Evolutionary conservation across 2,888 invertebrate species (phyloP).

Genomic region (Herminia tarsipennalis): DNA sequence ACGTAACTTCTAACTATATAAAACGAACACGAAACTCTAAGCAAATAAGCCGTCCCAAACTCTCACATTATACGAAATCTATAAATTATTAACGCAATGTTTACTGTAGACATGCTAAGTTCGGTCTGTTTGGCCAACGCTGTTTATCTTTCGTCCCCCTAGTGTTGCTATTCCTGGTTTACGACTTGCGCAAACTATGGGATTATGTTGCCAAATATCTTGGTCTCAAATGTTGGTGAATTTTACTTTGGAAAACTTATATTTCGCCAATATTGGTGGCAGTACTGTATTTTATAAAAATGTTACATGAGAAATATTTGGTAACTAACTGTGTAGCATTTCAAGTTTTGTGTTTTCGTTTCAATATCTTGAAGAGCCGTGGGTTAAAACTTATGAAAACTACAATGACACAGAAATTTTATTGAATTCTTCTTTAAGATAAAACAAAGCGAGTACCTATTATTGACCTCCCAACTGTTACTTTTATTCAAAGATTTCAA

Average conservation of each 20-base stretch:
- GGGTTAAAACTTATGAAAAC: too few species aligned
- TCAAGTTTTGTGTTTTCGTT: too few species aligned
- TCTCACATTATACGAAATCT: conserved; percentile 17
- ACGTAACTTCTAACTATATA: too few species aligned
- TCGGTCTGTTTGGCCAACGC: conserved; percentile 29
- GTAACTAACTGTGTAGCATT: too few species aligned
- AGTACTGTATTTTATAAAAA: too few species aligned
- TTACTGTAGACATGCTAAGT: conserved; percentile 26
- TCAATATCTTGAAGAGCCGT: too few species aligned
- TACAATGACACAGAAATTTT: background rate
- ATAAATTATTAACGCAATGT: conserved; percentile 25
- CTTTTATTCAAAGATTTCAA: background rate
- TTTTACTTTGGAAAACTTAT: background rate
- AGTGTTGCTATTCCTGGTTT: conserved; percentile 36
- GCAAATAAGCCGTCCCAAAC: background rate
- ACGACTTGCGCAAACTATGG: conserved; percentile 29
- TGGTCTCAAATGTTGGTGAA: conserved; percentile 11
- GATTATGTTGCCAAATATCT: conserved; percentile 15
- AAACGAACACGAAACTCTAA: background rate
- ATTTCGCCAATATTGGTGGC: background rate
- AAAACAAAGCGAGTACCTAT: background rate
- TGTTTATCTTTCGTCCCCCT: conserved; percentile 35
- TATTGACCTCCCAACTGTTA: background rate
- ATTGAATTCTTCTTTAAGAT: background rate
- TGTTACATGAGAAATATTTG: too few species aligned